Conservation (phyloP, 2,113 vertebrate genomes). For the Morone chrysops region DNA sequence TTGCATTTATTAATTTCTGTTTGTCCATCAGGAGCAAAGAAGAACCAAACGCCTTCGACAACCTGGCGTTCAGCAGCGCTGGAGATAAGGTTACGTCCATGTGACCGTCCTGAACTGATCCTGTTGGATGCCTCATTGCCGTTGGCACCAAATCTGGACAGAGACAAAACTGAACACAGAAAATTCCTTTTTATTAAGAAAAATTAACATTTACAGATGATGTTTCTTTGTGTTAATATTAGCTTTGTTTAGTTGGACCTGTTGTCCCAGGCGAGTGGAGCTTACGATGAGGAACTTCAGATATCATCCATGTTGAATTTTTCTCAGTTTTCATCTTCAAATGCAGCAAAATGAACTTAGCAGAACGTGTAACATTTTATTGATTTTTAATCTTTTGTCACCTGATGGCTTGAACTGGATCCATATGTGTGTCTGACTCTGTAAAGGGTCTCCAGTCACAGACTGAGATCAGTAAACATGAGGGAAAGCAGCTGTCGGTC, state of each 20-base stretch:
- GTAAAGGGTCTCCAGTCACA: not conserved
- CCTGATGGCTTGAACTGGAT: not conserved
- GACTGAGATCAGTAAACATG: not conserved
- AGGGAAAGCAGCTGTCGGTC: not conserved
- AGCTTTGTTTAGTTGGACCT: not conserved
- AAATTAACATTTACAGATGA: not conserved
- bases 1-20: not conserved
- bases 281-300: not conserved
- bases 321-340: not conserved
- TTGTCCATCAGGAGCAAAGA: conserved; percentile 69
- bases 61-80: conserved; percentile 18
- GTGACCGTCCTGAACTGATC: conserved; percentile 63
- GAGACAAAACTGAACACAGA: not conserved
- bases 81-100: conserved; percentile 70
- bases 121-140: conserved; percentile 9
- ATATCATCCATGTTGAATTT: not conserved
- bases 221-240: not conserved
- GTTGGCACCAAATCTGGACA: not conserved
- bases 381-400: not conserved
- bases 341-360: not conserved
- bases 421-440: not conserved
- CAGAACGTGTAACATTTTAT: not conserved
- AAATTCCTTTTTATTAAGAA: not conserved
- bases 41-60: conserved; percentile 39
- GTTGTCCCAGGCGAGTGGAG: not conserved